Percentiles rank a stretch among this genome's conserved stretches.
These are phyloP conservation scores for Adineta ricciae DNA, from an alignment of 2,888 invertebrate species.

Conservation along the genomic window DNA sequence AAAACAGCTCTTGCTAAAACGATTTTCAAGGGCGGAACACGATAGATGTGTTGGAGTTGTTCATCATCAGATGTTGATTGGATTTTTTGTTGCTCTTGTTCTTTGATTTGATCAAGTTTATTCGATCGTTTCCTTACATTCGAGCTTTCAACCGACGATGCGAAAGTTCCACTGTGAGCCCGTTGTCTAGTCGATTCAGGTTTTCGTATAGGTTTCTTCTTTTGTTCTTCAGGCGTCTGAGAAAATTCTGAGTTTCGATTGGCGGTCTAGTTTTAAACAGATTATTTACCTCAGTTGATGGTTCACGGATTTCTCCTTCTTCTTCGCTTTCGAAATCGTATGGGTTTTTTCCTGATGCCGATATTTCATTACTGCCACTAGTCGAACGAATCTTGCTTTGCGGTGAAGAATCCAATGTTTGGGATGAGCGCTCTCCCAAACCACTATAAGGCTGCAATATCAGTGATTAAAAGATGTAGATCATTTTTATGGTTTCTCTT, in stretches of 20 bases:
- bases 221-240: not conserved
- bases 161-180: not conserved
- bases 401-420: not conserved
- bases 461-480: no score
- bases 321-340: conserved; percentile 22
- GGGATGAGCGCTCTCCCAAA: not conserved
- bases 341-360: not conserved
- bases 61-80: not conserved
- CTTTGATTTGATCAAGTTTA: not conserved
- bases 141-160: not conserved
- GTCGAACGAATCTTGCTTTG: not conserved
- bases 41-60: not conserved
- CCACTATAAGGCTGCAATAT: not conserved
- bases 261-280: no score
- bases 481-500: no score
- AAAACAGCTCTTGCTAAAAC: not conserved
- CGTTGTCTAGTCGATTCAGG: not conserved
- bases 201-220: not conserved
- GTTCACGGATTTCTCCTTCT: not conserved
- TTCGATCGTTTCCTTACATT: not conserved
- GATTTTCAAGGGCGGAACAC: not conserved
- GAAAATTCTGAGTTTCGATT: no score
- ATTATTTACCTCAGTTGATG: not conserved
- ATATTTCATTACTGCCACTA: not conserved
- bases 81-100: not conserved